Evolutionary conservation across 1,140 invertebrate genomes (phyloP), one percentile per base, ranked within the genome.

Genomic region (Sitobion miscanthi): DNA sequence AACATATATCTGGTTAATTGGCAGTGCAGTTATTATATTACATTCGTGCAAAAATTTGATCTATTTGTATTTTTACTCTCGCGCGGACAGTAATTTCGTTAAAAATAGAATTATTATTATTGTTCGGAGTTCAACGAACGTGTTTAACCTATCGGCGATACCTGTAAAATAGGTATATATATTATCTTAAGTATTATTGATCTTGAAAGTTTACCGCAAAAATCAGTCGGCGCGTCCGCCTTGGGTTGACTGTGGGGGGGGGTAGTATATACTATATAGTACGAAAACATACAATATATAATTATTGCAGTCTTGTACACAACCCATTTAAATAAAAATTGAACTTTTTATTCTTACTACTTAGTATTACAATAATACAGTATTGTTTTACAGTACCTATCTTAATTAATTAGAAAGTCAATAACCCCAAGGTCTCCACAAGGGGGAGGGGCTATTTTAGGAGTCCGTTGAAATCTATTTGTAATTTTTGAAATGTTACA

Each of bases 71-170:
- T 20, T 52, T 49, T 21, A 87, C n/a, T 49, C 85, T 25, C 85
- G 8, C 30, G 47, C 1, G 86, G 30, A 49, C 47, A 35, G 86
- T 87, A 87, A 87, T 87, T 87, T 49, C 6, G 47, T 87, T 49
- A 49, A 87, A 52, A 49, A n/a, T 49, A 87, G 49, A 49, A n/a
- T 23, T 25, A 87, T 87, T 52, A 52, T 87, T 87, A 49, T 87
- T 45, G 47, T 87, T 87, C 5, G 45, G 45, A 87, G 86, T 49
- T 87, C 86, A 87, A 87, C 47, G 45, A 87, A 87, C 86, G 86
- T 17, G 17, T 49, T 87, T 87, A 87, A 87, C 86, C 86, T 87
- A 87, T 87, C 20, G 30, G 7, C 8, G 6, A 83, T 83, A 38
- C 35, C 21, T 83, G 20, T 83, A 83, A 38, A 83, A 83, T 83